phyloP scores from a whole-genome alignment of 2,113 vertebrate genomes.

The Epinephelus fuscoguttatus region DNA sequence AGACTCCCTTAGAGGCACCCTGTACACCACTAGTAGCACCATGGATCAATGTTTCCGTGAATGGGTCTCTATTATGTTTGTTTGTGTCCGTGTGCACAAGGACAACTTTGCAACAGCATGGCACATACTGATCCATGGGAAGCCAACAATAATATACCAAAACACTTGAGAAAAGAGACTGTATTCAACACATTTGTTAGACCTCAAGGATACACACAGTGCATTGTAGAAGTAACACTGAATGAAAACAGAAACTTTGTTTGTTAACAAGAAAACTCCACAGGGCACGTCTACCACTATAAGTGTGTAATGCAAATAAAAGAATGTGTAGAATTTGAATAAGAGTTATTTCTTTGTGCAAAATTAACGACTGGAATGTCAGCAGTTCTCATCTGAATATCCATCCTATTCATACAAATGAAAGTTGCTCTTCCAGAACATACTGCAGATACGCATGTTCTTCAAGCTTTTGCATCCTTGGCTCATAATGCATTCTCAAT shows the following conservation, averaged over 20 bases:
- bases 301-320: background rate
- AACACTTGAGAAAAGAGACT: background rate
- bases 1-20: background rate
- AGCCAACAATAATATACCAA: too few relatives aligned
- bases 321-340: background rate
- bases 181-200: background rate
- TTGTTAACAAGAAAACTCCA: slow-evolving; percentile 31
- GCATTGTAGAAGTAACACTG: background rate
- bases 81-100: too few relatives aligned
- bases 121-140: too few relatives aligned
- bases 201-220: slow-evolving; percentile 4
- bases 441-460: background rate
- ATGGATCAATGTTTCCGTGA: background rate
- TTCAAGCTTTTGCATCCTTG: background rate
- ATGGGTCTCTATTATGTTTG: background rate
- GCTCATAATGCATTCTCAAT: background rate
- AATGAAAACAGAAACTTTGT: slow-evolving; percentile 21
- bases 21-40: background rate
- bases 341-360: background rate
- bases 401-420: background rate
- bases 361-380: background rate
- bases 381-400: background rate
- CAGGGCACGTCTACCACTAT: background rate
- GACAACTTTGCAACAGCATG: too few relatives aligned
- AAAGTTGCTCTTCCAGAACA: background rate